Conservation (phyloP, 2,888 invertebrate species). For the Dione juno region DNA sequence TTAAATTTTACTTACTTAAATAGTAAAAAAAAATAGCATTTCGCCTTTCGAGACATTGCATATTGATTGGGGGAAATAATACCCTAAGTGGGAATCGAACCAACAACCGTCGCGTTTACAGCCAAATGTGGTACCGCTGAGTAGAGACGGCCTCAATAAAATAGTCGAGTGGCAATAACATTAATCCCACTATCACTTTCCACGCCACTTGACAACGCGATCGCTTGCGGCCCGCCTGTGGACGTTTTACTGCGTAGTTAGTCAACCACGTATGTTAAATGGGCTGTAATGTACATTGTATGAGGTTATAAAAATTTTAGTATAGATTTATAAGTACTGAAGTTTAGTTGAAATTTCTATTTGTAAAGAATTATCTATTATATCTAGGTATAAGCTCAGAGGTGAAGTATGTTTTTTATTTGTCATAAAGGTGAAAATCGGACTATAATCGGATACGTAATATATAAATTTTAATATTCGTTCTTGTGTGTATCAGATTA, state of each 20-base stretch:
- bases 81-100: neutral
- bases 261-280: conserved; percentile 30
- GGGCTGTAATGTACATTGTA: conserved; percentile 29
- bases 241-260: conserved; percentile 37
- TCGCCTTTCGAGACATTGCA: too few relatives aligned
- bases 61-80: too few relatives aligned
- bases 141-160: conserved; percentile 28
- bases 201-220: conserved; percentile 40
- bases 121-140: neutral
- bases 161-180: conserved; percentile 36
- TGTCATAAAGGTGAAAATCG: too few relatives aligned
- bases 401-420: too few relatives aligned
- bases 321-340: neutral
- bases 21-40: too few relatives aligned
- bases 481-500: too few relatives aligned
- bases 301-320: conserved; percentile 12
- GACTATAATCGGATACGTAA: too few relatives aligned
- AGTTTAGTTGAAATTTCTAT: too few relatives aligned
- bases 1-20: too few relatives aligned
- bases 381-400: too few relatives aligned
- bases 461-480: too few relatives aligned
- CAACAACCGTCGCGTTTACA: neutral
- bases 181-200: conserved; percentile 44
- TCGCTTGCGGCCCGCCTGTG: conserved; percentile 34
- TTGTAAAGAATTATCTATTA: too few relatives aligned